Percentiles rank a stretch among this genome's conserved stretches.
These are phyloP conservation scores for Pangasius macronema DNA, from an alignment of 2,797 vertebrate genomes.

Conservation along the genomic window DNA sequence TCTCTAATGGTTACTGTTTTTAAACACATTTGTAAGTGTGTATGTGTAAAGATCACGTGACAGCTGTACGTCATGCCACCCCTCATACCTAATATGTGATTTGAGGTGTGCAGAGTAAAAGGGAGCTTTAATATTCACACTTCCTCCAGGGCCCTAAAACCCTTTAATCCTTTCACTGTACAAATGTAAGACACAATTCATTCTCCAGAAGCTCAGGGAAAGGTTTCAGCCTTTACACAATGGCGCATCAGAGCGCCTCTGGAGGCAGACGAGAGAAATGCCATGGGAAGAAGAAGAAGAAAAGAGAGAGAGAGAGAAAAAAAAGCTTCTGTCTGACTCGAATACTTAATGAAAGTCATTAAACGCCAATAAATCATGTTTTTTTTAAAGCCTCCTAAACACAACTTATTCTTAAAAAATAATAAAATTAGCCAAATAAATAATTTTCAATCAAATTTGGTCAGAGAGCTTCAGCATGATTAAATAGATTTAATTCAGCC, in stretches of 20 bases:
- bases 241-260: constrained; percentile 22
- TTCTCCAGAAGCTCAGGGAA: background rate
- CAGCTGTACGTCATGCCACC: background rate
- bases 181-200: background rate
- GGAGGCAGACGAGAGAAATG: background rate
- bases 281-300: no score
- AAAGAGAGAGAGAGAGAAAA: background rate
- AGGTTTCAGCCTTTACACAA: background rate
- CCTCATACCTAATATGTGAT: background rate
- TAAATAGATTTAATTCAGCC: background rate
- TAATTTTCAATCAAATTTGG: background rate
- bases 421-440: background rate
- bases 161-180: background rate
- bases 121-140: background rate
- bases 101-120: background rate
- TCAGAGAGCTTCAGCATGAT: no score
- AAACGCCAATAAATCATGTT: no score
- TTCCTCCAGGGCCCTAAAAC: background rate
- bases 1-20: background rate
- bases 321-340: constrained; percentile 17
- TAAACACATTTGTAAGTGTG: background rate
- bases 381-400: background rate
- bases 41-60: background rate
- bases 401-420: background rate
- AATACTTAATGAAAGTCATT: constrained; percentile 25